These are phyloP conservation scores for Branchinecta sandiegonensis DNA, from an alignment of 2,888 invertebrate genomes.

Conservation along the genomic window DNA sequence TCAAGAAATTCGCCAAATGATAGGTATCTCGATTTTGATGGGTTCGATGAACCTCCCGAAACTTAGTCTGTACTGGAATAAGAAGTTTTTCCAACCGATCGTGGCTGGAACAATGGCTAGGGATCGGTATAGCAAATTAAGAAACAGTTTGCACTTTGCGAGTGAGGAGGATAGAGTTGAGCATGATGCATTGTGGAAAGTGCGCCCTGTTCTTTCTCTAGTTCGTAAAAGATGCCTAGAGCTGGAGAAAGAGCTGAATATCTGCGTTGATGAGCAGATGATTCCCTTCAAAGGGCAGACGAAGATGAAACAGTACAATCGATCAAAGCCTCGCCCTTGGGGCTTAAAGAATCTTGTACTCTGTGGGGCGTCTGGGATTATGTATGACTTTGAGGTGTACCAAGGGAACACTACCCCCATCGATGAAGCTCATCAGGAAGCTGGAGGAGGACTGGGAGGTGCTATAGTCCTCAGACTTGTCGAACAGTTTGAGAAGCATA, in stretches of 20 bases:
- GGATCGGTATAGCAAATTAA: neutral
- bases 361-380: neutral
- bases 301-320: neutral
- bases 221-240: neutral
- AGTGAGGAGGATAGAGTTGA: neutral
- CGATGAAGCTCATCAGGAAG: neutral
- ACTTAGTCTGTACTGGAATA: slow-evolving; percentile 8
- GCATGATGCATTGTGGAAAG: neutral
- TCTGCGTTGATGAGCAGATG: neutral
- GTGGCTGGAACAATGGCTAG: neutral
- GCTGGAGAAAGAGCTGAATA: too few relatives aligned
- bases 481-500: too few relatives aligned
- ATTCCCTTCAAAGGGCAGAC: slow-evolving; percentile 2
- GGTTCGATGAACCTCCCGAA: slow-evolving; percentile 6
- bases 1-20: neutral
- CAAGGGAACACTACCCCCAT: neutral
- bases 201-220: slow-evolving; percentile 3
- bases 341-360: neutral
- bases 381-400: slow-evolving; percentile 12
- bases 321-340: neutral
- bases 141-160: neutral
- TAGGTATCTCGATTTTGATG: neutral
- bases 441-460: neutral
- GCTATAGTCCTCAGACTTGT: neutral
- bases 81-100: neutral